phyloP scores from a whole-genome alignment of 2,113 vertebrate species.

The Symphodus melops region DNA sequence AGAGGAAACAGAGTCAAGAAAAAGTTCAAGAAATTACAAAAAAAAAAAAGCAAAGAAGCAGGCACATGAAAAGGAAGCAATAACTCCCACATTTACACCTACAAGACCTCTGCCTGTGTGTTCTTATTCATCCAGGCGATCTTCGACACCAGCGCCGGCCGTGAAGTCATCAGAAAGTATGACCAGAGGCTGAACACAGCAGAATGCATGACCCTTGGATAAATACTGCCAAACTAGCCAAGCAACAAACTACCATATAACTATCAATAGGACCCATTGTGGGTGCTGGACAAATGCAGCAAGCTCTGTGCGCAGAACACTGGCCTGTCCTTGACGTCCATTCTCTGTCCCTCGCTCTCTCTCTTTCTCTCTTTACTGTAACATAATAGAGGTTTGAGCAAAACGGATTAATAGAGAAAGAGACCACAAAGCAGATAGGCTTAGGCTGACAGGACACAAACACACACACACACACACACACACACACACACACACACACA shows the following conservation, averaged over 20 bases:
- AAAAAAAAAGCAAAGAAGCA: constrained; percentile 29
- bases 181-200: constrained; percentile 4
- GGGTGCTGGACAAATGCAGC: constrained; percentile 35
- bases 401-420: constrained; percentile 65
- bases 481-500: constrained; percentile 22
- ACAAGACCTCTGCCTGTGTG: constrained; percentile 8
- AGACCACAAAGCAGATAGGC: constrained; percentile 58
- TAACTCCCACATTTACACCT: constrained; percentile 14
- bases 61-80: constrained; percentile 11
- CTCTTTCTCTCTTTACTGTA: constrained; percentile 24
- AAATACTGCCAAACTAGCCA: constrained; percentile 14
- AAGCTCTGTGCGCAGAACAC: constrained; percentile 6
- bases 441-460: constrained; percentile 45
- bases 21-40: constrained; percentile 35
- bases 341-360: constrained; percentile 25
- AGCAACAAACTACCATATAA: constrained; percentile 13
- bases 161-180: constrained; percentile 3
- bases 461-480: constrained; percentile 3
- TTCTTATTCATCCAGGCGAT: constrained; percentile 33
- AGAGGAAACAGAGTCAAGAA: constrained; percentile 23
- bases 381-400: constrained; percentile 54
- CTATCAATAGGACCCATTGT: neutral
- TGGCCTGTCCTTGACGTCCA: constrained; percentile 66
- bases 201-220: constrained; percentile 4
- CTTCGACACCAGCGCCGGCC: constrained; percentile 26